Percentiles rank a stretch among this genome's conserved stretches.
phyloP scores from a whole-genome alignment of 2,797 vertebrate species.

The Bradypus variegatus region DNA sequence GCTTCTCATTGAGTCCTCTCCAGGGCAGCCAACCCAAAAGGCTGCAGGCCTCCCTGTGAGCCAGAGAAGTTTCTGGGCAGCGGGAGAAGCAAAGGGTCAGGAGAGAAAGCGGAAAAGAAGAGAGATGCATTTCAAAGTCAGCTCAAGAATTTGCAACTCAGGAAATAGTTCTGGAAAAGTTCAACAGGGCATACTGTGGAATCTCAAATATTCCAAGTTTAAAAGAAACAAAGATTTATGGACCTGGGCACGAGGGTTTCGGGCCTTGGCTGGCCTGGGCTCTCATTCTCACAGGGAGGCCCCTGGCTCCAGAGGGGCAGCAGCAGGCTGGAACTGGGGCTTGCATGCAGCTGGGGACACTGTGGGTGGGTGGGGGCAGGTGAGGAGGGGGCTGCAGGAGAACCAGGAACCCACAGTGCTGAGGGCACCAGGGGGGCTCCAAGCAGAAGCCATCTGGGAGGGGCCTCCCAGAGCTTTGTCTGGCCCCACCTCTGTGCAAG shows the following conservation, averaged over 20 bases:
- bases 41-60: neutral
- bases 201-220: slow-evolving; percentile 30
- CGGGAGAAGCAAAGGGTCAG: neutral
- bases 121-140: neutral
- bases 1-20: too few relatives aligned
- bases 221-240: neutral
- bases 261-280: neutral
- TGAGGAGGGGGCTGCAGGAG: too few relatives aligned
- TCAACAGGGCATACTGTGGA: neutral
- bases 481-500: too few relatives aligned
- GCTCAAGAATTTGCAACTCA: slow-evolving; percentile 40
- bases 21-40: neutral
- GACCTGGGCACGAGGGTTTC: neutral
- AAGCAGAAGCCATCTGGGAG: too few relatives aligned
- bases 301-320: neutral
- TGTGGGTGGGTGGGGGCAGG: too few relatives aligned
- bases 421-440: too few relatives aligned
- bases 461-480: too few relatives aligned
- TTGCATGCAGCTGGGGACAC: too few relatives aligned
- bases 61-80: neutral
- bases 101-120: neutral
- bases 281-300: neutral
- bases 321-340: too few relatives aligned
- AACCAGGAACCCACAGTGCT: too few relatives aligned
- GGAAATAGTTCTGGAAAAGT: slow-evolving; percentile 34